Conservation (phyloP, 2,797 vertebrate species). For the Linurgus olivaceus region DNA sequence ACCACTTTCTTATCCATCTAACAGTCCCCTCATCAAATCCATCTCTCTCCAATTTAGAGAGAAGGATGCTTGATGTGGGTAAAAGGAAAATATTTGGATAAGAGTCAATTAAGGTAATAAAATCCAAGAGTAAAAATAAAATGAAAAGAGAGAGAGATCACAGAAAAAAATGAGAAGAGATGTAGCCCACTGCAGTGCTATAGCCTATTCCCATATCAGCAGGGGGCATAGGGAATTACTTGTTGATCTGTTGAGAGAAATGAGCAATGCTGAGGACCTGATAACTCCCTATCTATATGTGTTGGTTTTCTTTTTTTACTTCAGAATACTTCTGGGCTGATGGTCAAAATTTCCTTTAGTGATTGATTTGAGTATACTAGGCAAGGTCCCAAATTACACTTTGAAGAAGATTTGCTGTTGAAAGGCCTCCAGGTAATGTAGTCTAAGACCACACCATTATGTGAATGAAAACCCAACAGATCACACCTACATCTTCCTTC, state of each 20-base stretch:
- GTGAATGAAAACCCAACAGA: background rate
- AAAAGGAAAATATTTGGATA: background rate
- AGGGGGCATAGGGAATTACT: background rate
- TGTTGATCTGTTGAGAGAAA: background rate
- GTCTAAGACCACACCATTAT: accelerated
- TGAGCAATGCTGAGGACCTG: background rate
- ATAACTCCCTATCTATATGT: background rate
- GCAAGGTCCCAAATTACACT: background rate
- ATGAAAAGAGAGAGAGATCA: background rate
- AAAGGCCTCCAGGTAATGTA: background rate
- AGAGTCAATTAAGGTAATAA: background rate
- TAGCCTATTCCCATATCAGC: background rate
- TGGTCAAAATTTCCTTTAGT: background rate
- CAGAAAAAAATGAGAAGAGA: background rate
- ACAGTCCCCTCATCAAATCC: background rate
- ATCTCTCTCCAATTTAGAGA: background rate
- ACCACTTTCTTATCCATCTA: background rate
- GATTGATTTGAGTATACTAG: background rate
- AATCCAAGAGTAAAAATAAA: background rate
- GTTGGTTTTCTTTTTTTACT: background rate
- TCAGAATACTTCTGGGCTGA: background rate
- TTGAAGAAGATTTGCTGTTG: background rate
- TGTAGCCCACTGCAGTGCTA: background rate
- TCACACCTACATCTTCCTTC: background rate
- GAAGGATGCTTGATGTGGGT: background rate